Conservation (phyloP, 1,140 invertebrate genomes). For the Campoletis sonorensis region DNA sequence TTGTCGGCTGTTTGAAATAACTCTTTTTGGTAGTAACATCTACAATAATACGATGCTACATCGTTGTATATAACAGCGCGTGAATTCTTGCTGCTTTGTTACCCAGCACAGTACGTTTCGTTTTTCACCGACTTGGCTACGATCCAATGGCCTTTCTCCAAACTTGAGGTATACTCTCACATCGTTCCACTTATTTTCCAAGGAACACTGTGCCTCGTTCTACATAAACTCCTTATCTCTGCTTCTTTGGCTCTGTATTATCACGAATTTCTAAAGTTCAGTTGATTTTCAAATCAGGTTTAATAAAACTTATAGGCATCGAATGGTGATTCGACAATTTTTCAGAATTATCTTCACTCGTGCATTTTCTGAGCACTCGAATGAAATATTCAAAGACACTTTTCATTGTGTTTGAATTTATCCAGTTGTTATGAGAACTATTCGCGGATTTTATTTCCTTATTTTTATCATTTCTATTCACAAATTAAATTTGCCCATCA, state of each 20-base stretch:
- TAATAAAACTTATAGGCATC: no score
- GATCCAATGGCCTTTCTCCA: conserved; percentile 55
- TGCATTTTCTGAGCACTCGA: no score
- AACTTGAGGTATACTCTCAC: conserved; percentile 25
- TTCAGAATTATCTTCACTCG: no score
- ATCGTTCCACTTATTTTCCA: conserved; percentile 10
- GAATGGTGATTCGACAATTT: no score
- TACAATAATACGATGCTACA: conserved; percentile 14
- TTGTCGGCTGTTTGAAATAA: conserved; percentile 13
- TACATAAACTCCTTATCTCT: conserved; percentile 15
- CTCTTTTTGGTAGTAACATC: neutral
- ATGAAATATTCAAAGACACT: no score
- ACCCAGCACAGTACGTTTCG: conserved; percentile 36
- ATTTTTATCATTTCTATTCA: no score
- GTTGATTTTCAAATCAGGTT: no score
- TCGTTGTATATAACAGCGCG: conserved; percentile 35
- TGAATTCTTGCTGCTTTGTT: conserved; percentile 47
- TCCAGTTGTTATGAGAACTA: no score
- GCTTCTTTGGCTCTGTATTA: neutral
- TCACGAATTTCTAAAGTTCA: neutral
- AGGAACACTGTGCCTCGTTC: neutral
- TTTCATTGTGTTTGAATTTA: no score
- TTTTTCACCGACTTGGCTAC: conserved; percentile 51
- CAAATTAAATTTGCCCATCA: no score
- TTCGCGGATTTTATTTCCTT: no score